phyloP scores from a whole-genome alignment of 30 jellyfish, hydroid and myxozoan species.

The Haliclystus octoradiatus region DNA sequence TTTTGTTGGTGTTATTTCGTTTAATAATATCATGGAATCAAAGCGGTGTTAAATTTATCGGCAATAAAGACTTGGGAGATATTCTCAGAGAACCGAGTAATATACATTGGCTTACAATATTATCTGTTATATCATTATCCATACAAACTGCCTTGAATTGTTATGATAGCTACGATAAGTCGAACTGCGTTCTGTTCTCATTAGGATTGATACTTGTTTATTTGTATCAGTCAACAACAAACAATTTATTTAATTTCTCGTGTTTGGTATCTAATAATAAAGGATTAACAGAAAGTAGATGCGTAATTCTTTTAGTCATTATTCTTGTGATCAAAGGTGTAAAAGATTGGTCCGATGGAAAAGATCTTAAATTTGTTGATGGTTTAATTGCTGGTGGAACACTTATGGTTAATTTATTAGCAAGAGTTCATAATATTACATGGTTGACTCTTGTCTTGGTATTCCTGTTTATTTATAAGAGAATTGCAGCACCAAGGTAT shows the following conservation, averaged over 20 bases:
- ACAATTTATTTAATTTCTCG: neutral
- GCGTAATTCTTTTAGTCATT: neutral
- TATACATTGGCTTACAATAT: neutral
- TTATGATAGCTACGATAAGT: neutral
- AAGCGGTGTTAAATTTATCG: slow-evolving; percentile 72
- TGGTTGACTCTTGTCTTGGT: neutral
- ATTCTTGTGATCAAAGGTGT: neutral
- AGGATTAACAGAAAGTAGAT: neutral
- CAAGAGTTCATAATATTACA: neutral
- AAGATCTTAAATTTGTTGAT: too few relatives aligned
- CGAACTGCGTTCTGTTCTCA: too few relatives aligned
- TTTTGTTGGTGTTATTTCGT: slow-evolving; percentile 6
- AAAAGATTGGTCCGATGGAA: neutral
- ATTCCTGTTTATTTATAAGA: too few relatives aligned
- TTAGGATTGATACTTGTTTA: neutral
- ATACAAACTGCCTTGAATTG: neutral
- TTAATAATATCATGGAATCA: slow-evolving; percentile 58
- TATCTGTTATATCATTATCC: neutral
- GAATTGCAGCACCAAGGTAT: too few relatives aligned
- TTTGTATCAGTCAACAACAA: neutral
- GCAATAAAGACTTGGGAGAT: slow-evolving; percentile 28
- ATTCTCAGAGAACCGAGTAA: neutral
- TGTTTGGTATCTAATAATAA: neutral
- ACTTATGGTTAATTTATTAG: neutral
- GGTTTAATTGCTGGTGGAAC: neutral